A percentile compares a stretch with the other conserved stretches of the same genome.
Evolutionary conservation across 2,797 vertebrate species (phyloP).

Genomic region (Enteromius anoplus): DNA sequence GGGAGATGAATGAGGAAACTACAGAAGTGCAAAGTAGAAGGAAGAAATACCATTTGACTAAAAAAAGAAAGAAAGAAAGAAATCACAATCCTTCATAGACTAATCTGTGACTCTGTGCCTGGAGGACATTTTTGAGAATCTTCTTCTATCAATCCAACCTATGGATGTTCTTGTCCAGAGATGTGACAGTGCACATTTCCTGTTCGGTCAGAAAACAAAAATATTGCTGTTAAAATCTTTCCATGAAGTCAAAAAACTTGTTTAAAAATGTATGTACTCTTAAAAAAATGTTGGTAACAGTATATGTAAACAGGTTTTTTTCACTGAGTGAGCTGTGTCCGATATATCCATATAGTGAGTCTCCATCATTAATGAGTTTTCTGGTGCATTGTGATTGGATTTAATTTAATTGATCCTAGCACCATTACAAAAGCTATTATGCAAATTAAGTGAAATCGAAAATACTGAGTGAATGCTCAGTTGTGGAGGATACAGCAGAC

Average conservation of each 20-base stretch:
- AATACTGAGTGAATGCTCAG: neutral
- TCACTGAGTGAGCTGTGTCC: conserved; percentile 13
- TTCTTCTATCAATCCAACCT: conserved; percentile 15
- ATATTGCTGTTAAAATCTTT: conserved; percentile 3
- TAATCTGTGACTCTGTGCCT: conserved; percentile 34
- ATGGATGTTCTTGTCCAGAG: conserved; percentile 25
- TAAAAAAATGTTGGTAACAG: neutral
- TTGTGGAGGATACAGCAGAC: conserved; percentile 8
- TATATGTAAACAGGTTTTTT: conserved; percentile 12
- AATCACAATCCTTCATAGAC: conserved; percentile 20
- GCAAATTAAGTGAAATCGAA: neutral
- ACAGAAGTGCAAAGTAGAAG: neutral
- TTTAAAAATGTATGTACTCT: neutral
- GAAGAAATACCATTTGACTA: neutral
- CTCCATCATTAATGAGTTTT: neutral
- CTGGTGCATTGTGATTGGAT: neutral
- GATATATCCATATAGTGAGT: neutral
- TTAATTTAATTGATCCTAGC: neutral
- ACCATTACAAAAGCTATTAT: neutral
- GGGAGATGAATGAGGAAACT: neutral
- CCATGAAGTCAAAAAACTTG: neutral
- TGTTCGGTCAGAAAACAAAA: neutral
- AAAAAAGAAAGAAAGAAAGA: neutral
- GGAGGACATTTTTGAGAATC: conserved; percentile 35
- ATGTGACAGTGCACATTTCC: conserved; percentile 13